Conservation (phyloP, 2,888 invertebrate genomes). For the Trichacis sp. region DNA sequence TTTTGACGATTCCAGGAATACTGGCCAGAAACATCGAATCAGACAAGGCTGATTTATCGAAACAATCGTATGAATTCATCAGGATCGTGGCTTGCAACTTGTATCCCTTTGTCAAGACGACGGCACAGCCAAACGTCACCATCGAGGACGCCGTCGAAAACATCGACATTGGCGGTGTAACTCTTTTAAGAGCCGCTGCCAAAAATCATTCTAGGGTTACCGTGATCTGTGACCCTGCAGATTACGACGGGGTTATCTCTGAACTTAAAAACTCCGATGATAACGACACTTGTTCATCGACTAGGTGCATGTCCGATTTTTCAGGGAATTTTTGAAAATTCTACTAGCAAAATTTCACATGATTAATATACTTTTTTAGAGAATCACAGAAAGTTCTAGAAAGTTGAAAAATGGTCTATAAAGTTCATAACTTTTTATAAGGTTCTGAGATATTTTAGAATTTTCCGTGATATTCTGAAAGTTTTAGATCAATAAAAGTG, state of each 20-base stretch:
- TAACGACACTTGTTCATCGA: conserved; percentile 79
- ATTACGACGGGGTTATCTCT: conserved; percentile 82
- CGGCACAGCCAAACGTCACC: conserved; percentile 83
- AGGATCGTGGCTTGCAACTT: conserved; percentile 95
- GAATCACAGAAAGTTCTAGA: no score
- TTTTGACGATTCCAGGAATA: conserved; percentile 75
- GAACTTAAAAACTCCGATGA: conserved; percentile 77
- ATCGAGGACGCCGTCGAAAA: conserved; percentile 93
- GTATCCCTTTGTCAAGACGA: conserved; percentile 93
- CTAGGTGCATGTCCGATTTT: conserved; percentile 72
- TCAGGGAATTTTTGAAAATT: neutral
- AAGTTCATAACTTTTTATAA: no score
- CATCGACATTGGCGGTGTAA: conserved; percentile 97
- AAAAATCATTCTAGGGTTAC: conserved; percentile 97
- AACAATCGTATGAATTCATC: conserved; percentile 84
- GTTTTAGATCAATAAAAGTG: neutral
- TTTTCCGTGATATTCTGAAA: neutral
- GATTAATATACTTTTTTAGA: no score
- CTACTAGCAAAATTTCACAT: no score
- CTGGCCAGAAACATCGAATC: conserved; percentile 77
- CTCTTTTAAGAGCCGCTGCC: conserved; percentile 93
- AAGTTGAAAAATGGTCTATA: no score
- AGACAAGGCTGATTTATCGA: conserved; percentile 85
- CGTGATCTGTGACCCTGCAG: conserved; percentile 90
- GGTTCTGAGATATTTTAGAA: no score